phyloP scores from a whole-genome alignment of 1,140 invertebrate species.

The Atta cephalotes region DNA sequence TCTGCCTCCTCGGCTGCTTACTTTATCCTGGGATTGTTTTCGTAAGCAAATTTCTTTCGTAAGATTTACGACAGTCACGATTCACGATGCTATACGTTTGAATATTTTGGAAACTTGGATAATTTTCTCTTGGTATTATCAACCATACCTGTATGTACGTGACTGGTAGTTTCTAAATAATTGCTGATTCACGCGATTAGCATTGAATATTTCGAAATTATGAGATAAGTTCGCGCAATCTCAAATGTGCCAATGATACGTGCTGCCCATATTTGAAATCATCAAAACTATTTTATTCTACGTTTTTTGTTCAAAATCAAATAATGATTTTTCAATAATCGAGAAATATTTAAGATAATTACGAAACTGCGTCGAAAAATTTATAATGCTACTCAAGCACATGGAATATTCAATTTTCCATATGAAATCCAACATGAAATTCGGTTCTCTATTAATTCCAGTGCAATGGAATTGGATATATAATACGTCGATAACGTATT shows the following conservation, averaged over 20 bases:
- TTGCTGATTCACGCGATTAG: not conserved
- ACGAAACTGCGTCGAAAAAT: not conserved
- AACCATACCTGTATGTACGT: not conserved
- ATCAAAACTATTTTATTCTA: not conserved
- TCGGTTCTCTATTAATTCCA: conserved; percentile 24
- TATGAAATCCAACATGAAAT: conserved; percentile 23
- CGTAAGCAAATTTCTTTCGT: conserved; percentile 50
- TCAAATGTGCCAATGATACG: not conserved
- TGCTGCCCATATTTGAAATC: not conserved
- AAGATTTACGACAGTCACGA: conserved; percentile 43
- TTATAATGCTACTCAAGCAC: conserved; percentile 8
- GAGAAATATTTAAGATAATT: conserved; percentile 5
- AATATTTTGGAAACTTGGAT: conserved; percentile 22
- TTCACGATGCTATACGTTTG: conserved; percentile 20
- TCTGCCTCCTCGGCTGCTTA: conserved; percentile 39
- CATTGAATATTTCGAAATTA: not conserved
- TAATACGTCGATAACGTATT: conserved; percentile 1
- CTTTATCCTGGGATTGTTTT: conserved; percentile 42
- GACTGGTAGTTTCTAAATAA: not conserved
- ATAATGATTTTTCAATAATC: not conserved
- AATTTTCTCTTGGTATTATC: conserved; percentile 15
- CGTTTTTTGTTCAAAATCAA: not conserved
- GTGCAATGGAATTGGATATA: conserved; percentile 41
- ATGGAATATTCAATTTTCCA: not conserved
- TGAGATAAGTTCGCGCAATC: not conserved